Evolutionary conservation across 2,797 vertebrate genomes (phyloP), one percentile per base, ranked within the genome.

Genomic region (Girardinus metallicus): DNA sequence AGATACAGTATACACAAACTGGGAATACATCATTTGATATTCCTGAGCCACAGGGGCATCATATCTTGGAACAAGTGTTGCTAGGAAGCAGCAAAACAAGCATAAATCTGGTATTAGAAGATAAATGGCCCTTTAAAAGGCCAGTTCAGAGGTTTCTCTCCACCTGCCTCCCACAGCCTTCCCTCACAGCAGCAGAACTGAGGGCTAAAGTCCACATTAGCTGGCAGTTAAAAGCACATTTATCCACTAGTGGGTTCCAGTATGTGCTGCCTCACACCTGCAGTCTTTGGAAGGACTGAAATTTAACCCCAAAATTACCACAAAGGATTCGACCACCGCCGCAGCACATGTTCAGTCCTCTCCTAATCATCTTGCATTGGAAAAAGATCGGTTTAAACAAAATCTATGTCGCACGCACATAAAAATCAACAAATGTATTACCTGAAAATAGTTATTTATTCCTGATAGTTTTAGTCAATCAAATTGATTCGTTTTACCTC

Each of bases 171-270:
- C 18, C 15, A 73, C 60, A 51, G 39, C 2, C n/a, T 75, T 46
- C 43, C 43, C 62, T 55, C 62, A n/a, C 49, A 57, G 41, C 39
- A 47, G 62, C 23, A n/a, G 41, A 60, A 60, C 83, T 71, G 80
- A 74, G 43, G 80, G 80, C 26, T 83, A 85, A 88, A 86, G 90
- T 91, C 85, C 84, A 83, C 79, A 86, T 86, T 60, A 82, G 78
- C 81, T 75, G 74, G 73, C 72, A 78, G 85, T 84, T 80, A 83
- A 85, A 87, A 86, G 46, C 73, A 80, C 81, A 80, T 86, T 68
- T 29, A 49, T 74, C 46, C 41, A 34, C 57, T 10, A 77, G 49
- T 21, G 80, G 1, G 64, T 74, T 76, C 15, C 71, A 36, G 53
- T 72, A 16, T 4, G 11, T 78, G n/a, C 66, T 5, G 66, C 36